Conservation (phyloP, 2,113 vertebrate species). For the Tenrec ecaudatus region DNA sequence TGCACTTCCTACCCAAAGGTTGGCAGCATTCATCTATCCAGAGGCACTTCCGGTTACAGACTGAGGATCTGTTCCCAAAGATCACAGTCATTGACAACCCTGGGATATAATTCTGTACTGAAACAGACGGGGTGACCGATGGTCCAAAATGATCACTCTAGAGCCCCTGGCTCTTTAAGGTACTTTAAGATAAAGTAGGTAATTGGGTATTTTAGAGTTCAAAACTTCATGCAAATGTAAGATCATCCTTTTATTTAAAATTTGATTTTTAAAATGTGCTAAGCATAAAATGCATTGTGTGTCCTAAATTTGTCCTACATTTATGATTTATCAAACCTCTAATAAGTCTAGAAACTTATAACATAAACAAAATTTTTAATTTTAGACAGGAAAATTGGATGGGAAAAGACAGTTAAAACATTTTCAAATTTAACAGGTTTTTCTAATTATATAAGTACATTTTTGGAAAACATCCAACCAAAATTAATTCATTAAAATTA, state of each 20-base stretch:
- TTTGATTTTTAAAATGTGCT: background rate
- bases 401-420: background rate
- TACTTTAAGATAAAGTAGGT: background rate
- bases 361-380: background rate
- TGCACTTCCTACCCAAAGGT: background rate
- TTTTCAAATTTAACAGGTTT: background rate
- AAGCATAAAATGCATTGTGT: background rate
- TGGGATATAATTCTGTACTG: background rate
- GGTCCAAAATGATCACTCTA: background rate
- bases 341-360: background rate
- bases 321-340: background rate
- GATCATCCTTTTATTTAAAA: background rate
- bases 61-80: background rate
- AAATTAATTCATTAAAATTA: slow-evolving; percentile 40
- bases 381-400: background rate
- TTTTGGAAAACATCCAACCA: slow-evolving; percentile 39
- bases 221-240: background rate
- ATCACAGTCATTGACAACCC: background rate
- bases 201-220: background rate
- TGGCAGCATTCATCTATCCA: background rate
- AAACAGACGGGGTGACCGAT: background rate
- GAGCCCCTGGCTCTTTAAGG: too few species aligned
- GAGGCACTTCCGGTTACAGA: background rate
- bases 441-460: slow-evolving; percentile 37
- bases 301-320: background rate